Conservation (phyloP, 2,888 invertebrate genomes). For the Acholoe squamosa region DNA sequence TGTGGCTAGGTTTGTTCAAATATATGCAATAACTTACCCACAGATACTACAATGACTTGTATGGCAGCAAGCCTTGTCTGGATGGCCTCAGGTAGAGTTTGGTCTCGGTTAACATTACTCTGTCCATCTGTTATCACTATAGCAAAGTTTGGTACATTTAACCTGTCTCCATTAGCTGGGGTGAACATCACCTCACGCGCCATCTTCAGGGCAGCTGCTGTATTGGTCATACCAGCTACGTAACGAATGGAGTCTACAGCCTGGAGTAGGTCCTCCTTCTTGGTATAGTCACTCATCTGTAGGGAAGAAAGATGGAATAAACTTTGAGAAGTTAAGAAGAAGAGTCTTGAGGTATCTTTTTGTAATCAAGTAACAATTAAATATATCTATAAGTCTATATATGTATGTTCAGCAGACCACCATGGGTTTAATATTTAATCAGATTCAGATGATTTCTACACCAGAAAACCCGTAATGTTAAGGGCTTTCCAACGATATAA, state of each 20-base stretch:
- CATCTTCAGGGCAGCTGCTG: conserved; percentile 33
- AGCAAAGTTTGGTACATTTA: conserved; percentile 60
- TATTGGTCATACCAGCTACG: conserved; percentile 51
- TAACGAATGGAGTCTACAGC: conserved; percentile 14
- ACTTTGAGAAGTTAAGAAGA: too few relatives aligned
- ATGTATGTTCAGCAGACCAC: too few relatives aligned
- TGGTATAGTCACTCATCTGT: background rate
- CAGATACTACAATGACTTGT: conserved; percentile 61
- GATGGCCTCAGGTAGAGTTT: conserved; percentile 55
- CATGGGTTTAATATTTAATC: too few relatives aligned
- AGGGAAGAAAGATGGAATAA: too few relatives aligned
- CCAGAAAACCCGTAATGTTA: too few relatives aligned
- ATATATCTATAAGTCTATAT: too few relatives aligned
- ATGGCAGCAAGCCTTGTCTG: conserved; percentile 40
- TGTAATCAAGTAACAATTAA: too few relatives aligned
- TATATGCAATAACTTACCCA: background rate
- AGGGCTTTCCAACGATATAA: too few relatives aligned
- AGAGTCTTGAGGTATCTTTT: too few relatives aligned
- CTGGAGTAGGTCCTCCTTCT: conserved; percentile 17
- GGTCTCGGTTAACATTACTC: conserved; percentile 59
- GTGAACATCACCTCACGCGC: background rate
- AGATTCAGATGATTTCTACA: too few relatives aligned
- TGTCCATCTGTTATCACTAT: conserved; percentile 65
- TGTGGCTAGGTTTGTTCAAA: background rate
- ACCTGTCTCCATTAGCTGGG: conserved; percentile 21